Percentiles rank a stretch among this genome's conserved stretches.
Conservation (phyloP, 2,113 vertebrate species). For the Anthoscopus minutus region DNA sequence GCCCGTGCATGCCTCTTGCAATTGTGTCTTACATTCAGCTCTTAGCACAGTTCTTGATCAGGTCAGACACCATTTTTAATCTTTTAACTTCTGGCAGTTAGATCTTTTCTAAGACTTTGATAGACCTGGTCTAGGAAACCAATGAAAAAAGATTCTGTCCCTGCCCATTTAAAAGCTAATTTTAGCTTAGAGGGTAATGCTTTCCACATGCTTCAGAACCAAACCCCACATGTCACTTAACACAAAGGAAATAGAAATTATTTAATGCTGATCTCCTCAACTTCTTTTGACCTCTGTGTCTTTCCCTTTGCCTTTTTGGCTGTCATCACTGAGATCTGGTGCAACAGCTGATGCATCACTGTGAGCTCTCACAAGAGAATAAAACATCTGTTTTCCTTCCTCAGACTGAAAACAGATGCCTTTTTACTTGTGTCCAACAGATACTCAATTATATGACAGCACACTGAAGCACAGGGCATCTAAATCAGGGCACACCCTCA, state of each 20-base stretch:
- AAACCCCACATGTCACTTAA: neutral
- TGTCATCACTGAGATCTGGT: neutral
- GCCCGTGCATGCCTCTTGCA: rapidly evolving
- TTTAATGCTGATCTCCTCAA: neutral
- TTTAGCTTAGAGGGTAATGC: neutral
- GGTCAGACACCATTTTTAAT: neutral
- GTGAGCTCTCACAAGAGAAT: neutral
- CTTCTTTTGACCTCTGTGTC: neutral
- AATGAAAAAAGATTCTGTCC: neutral
- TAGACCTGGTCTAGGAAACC: neutral
- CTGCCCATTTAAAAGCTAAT: neutral
- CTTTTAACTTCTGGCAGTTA: neutral
- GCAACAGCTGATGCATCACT: conserved; percentile 23
- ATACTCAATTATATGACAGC: neutral
- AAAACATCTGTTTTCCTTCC: conserved; percentile 15
- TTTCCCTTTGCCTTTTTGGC: neutral
- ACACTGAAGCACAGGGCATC: neutral
- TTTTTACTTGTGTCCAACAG: neutral
- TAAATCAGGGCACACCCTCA: neutral
- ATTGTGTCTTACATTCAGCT: neutral
- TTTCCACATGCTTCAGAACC: neutral
- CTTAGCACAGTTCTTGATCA: neutral
- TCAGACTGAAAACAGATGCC: neutral
- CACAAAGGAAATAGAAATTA: neutral
- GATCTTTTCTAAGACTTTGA: neutral